Conservation (phyloP, 2,113 vertebrate species). For the Lynx canadensis region DNA sequence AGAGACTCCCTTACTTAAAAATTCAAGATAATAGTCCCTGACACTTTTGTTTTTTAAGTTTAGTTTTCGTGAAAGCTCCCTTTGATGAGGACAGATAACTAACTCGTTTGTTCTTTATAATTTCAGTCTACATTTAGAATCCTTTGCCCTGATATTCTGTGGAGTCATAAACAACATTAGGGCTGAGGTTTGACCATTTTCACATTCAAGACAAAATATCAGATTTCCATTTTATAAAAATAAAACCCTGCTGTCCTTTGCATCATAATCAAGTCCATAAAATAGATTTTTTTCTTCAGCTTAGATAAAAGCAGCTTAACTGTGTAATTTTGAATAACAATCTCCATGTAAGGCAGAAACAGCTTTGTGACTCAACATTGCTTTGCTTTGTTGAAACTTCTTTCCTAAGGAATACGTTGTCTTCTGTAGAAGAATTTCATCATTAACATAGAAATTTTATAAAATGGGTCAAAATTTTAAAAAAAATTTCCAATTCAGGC, state of each 20-base stretch:
- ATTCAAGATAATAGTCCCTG: neutral
- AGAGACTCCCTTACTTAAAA: neutral
- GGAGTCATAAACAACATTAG: neutral
- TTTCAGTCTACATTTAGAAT: neutral
- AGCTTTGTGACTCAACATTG: neutral
- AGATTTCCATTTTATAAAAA: neutral
- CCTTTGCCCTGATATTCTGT: neutral
- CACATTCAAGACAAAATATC: neutral
- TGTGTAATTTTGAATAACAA: neutral
- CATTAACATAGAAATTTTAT: neutral
- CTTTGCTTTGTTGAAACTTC: neutral
- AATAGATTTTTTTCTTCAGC: neutral
- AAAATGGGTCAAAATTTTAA: neutral
- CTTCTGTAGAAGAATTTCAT: neutral
- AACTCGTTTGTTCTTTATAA: neutral
- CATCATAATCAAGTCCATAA: neutral
- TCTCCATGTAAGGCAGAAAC: neutral
- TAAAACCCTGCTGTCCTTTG: neutral
- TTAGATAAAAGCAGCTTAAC: neutral
- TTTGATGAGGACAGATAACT: neutral
- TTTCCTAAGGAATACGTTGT: neutral
- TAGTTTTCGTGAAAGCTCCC: neutral
- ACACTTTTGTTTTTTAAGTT: neutral
- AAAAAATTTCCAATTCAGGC: neutral
- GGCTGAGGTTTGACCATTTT: neutral